A percentile compares a stretch with the other conserved stretches of the same genome.
Conservation (phyloP, 2,888 invertebrate species). For the Abrostola triplasia region DNA sequence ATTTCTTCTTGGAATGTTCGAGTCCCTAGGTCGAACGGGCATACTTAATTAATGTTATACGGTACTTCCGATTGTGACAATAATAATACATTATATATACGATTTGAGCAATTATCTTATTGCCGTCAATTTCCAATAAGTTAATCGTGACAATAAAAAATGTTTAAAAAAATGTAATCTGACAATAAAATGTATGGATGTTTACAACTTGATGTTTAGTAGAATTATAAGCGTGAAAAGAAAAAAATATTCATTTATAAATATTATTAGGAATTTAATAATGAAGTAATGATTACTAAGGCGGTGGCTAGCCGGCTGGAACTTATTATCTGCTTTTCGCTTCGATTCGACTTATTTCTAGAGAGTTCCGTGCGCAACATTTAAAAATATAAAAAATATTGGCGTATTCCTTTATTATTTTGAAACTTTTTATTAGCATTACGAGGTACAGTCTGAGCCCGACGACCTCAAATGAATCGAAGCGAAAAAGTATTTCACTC, state of each 20-base stretch:
- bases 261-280: conserved; percentile 57
- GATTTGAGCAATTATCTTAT: conserved; percentile 79
- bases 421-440: conserved; percentile 56
- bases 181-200: conserved; percentile 74
- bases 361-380: conserved; percentile 39
- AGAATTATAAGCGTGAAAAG: conserved; percentile 66
- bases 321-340: conserved; percentile 57
- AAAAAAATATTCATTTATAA: conserved; percentile 56
- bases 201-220: conserved; percentile 77
- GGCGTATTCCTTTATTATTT: conserved; percentile 31
- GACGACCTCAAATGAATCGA: conserved; percentile 64
- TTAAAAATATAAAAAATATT: conserved; percentile 22
- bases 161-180: conserved; percentile 64
- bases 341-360: conserved; percentile 50
- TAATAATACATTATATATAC: conserved; percentile 73
- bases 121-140: conserved; percentile 80
- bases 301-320: conserved; percentile 49
- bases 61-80: conserved; percentile 75
- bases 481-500: conserved; percentile 50
- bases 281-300: conserved; percentile 47
- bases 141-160: conserved; percentile 71
- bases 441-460: conserved; percentile 70
- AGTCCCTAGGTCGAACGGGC: conserved; percentile 47
- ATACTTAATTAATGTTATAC: conserved; percentile 50
- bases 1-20: conserved; percentile 60